Conservation (phyloP, 2,113 vertebrate genomes). For the Nibea albiflora region DNA sequence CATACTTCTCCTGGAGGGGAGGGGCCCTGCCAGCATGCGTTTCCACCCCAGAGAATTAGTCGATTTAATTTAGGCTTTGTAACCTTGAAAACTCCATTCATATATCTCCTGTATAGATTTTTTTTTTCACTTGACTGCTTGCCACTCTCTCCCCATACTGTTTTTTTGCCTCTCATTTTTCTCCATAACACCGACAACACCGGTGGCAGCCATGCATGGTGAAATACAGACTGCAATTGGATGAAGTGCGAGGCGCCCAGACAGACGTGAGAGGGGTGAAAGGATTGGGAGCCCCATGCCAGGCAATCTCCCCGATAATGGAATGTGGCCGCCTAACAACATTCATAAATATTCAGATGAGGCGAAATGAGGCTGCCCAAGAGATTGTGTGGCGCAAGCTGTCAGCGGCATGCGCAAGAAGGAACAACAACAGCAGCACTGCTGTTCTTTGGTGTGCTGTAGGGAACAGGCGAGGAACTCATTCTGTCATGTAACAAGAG, state of each 20-base stretch:
- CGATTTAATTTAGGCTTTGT: slow-evolving; percentile 52
- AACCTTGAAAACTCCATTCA: slow-evolving; percentile 70
- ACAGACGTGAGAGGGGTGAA: slow-evolving; percentile 63
- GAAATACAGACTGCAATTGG: slow-evolving; percentile 60
- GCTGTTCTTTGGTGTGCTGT: slow-evolving; percentile 7
- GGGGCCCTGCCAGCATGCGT: not conserved
- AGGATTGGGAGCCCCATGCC: slow-evolving; percentile 57
- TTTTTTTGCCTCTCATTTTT: slow-evolving; percentile 59
- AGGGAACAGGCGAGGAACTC: slow-evolving; percentile 33
- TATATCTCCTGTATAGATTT: slow-evolving; percentile 64
- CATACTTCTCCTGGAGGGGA: slow-evolving; percentile 6
- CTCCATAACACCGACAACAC: slow-evolving; percentile 42
- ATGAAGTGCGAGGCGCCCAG: slow-evolving; percentile 55
- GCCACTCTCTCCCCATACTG: slow-evolving; percentile 10
- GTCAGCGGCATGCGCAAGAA: slow-evolving; percentile 35
- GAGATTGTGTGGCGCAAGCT: slow-evolving; percentile 56
- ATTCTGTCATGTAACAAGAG: slow-evolving; percentile 12
- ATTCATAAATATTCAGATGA: slow-evolving; percentile 81
- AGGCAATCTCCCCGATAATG: slow-evolving; percentile 74
- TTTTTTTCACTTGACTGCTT: slow-evolving; percentile 30
- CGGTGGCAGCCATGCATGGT: slow-evolving; percentile 36
- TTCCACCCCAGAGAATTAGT: slow-evolving; percentile 58
- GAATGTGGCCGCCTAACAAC: slow-evolving; percentile 74
- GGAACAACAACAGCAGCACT: slow-evolving; percentile 29
- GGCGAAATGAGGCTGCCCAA: slow-evolving; percentile 53